Conservation (phyloP, 2,888 invertebrate genomes). For the Herminia tarsipennalis region DNA sequence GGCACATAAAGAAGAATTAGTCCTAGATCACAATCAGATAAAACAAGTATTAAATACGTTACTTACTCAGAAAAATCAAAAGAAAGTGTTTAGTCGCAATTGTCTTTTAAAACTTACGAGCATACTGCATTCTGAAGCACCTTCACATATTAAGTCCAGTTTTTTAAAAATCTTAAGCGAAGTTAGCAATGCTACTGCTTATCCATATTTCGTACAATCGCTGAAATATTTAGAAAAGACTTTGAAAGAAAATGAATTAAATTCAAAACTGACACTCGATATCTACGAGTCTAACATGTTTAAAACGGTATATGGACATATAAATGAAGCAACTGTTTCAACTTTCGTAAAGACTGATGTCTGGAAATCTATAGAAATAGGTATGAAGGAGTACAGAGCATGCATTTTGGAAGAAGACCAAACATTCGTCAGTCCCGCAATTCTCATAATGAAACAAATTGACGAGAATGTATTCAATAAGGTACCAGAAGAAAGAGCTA, state of each 20-base stretch:
- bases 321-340: slow-evolving; percentile 80
- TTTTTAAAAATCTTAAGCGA: slow-evolving; percentile 75
- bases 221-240: slow-evolving; percentile 55
- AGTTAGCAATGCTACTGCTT: slow-evolving; percentile 76
- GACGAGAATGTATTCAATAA: slow-evolving; percentile 83
- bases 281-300: slow-evolving; percentile 83
- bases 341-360: slow-evolving; percentile 72
- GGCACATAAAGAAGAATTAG: slow-evolving; percentile 85
- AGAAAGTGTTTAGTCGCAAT: slow-evolving; percentile 70
- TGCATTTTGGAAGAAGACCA: slow-evolving; percentile 69
- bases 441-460: slow-evolving; percentile 85
- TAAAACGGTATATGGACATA: slow-evolving; percentile 82
- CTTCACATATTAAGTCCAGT: slow-evolving; percentile 76
- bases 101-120: slow-evolving; percentile 67
- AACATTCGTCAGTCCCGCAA: slow-evolving; percentile 68
- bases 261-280: slow-evolving; percentile 65
- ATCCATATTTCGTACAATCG: slow-evolving; percentile 65
- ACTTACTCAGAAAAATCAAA: slow-evolving; percentile 82
- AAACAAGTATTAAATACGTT: slow-evolving; percentile 87
- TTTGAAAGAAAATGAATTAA: slow-evolving; percentile 53
- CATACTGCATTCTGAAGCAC: slow-evolving; percentile 67
- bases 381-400: slow-evolving; percentile 82
- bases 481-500: slow-evolving; percentile 74
- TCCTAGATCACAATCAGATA: slow-evolving; percentile 88
- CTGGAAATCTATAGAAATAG: slow-evolving; percentile 85